These are phyloP conservation scores for Peromyscus eremicus DNA, from an alignment of 2,797 vertebrate species.

Conservation along the genomic window DNA sequence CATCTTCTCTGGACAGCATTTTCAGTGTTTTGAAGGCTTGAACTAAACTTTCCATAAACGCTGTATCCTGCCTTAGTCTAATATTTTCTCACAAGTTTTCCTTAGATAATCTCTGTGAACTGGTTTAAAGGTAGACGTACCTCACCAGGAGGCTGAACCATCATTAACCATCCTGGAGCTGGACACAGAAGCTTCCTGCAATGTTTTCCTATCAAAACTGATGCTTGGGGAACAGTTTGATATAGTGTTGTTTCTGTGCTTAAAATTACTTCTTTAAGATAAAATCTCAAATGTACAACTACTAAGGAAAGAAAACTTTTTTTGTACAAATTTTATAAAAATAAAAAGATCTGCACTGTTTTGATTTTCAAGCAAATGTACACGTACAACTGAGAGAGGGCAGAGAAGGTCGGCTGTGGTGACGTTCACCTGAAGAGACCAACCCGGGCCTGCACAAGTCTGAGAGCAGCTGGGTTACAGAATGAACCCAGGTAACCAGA, in stretches of 20 bases:
- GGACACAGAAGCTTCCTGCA: neutral
- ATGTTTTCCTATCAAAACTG: conserved; percentile 44
- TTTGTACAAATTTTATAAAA: neutral
- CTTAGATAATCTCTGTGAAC: conserved; percentile 18
- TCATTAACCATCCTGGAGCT: neutral
- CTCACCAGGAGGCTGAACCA: neutral
- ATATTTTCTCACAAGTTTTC: neutral
- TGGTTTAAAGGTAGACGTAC: neutral
- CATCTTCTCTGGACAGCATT: neutral
- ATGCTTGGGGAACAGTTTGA: conserved; percentile 25
- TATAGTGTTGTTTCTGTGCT: neutral
- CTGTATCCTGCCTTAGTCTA: conserved; percentile 40
- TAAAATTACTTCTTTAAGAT: conserved; percentile 48
- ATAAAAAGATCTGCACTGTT: conserved; percentile 38
- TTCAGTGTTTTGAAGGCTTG: conserved; percentile 16
- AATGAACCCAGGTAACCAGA: neutral
- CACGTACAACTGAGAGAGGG: neutral
- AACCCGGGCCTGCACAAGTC: neutral
- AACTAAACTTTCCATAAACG: neutral
- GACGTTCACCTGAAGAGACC: neutral
- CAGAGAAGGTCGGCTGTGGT: neutral
- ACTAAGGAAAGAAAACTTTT: neutral
- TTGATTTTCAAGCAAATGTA: neutral
- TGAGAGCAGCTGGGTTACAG: neutral
- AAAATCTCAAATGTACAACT: conserved; percentile 58